Percentiles rank a stretch among this genome's conserved stretches.
Evolutionary conservation across 1,140 invertebrate genomes (phyloP).

Genomic region (Rhizoglyphus robini): DNA sequence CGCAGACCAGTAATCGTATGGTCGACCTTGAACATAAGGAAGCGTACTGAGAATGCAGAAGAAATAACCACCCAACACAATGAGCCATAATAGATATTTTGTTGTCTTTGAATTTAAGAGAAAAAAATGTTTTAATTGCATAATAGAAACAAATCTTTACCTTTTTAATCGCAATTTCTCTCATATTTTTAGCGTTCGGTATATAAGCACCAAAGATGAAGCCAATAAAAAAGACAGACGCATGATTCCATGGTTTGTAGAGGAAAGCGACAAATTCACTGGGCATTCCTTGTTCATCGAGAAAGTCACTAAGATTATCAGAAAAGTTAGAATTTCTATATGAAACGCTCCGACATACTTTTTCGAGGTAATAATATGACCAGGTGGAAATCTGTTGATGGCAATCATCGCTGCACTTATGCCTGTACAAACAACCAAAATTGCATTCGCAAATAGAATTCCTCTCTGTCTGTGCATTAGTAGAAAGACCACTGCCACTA

Average conservation of each 20-base stretch:
- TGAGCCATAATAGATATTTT: constrained; percentile 8
- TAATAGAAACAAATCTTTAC: neutral
- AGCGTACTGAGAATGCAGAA: neutral
- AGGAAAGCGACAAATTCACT: constrained; percentile 76
- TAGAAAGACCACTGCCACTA: constrained; percentile 28
- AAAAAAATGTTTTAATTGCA: neutral
- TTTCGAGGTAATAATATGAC: neutral
- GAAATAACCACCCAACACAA: neutral
- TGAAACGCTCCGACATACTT: neutral
- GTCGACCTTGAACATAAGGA: neutral
- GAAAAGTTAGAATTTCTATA: neutral
- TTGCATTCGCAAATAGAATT: neutral
- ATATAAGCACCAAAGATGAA: constrained; percentile 36
- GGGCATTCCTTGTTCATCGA: neutral
- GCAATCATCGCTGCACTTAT: neutral
- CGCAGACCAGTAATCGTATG: neutral
- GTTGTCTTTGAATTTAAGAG: neutral
- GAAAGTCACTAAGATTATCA: constrained; percentile 1
- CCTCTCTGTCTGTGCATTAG: constrained; percentile 20
- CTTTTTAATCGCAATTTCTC: neutral
- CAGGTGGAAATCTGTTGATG: constrained; percentile 7
- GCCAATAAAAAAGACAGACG: constrained; percentile 39
- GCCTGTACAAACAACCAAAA: neutral
- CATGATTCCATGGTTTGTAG: constrained; percentile 46
- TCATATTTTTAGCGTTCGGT: too few species aligned